Percentiles rank a stretch among this genome's conserved stretches.
These are phyloP conservation scores for Ciconia boyciana DNA, from an alignment of 2,113 vertebrate genomes.

Conservation along the genomic window DNA sequence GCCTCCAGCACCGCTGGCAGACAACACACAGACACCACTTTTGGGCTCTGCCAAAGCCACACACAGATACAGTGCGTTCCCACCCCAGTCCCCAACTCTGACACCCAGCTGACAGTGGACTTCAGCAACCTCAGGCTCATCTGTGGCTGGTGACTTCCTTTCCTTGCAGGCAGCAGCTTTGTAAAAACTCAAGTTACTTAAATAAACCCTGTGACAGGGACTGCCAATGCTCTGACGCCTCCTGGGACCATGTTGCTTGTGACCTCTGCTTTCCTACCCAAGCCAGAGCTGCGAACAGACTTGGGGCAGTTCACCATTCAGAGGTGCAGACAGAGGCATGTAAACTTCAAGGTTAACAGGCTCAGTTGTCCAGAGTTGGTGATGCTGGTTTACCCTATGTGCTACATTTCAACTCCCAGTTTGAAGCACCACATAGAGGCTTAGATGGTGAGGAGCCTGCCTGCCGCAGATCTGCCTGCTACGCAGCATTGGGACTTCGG, in stretches of 20 bases:
- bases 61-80: background rate
- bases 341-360: background rate
- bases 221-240: background rate
- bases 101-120: background rate
- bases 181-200: background rate
- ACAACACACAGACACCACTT: background rate
- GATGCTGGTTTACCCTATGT: background rate
- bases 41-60: background rate
- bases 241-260: background rate
- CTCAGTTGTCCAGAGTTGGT: background rate
- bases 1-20: background rate
- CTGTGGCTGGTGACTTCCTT: background rate
- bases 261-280: background rate
- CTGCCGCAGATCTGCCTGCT: background rate
- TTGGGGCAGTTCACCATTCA: background rate
- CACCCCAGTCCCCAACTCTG: background rate
- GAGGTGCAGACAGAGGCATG: background rate
- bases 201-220: background rate
- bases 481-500: accelerated
- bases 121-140: background rate
- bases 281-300: background rate
- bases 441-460: accelerated
- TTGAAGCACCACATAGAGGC: background rate
- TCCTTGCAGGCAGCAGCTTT: background rate
- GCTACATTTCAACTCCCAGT: background rate